Base-by-base conservation (phyloP, 2,888 invertebrate genomes). In the Sclerodermus sp. region DNA sequence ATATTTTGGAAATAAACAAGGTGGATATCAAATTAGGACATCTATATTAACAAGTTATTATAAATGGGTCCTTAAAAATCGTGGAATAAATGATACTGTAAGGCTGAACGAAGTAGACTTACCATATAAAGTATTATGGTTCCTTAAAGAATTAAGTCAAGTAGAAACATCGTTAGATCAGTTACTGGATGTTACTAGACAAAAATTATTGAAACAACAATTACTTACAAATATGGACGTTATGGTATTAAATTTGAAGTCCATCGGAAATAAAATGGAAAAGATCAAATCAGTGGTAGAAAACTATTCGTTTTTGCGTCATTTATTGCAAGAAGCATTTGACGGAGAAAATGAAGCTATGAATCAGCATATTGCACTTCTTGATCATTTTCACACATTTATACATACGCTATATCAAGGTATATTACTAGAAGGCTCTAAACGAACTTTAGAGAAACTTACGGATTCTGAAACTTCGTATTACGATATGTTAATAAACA, bases 91-190 rank as follows among this genome's bases (percentile, higher is more conserved):
- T 30, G 48, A 46, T 17, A 37, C 23, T 6, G 15, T 52, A 15
- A 15, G 45, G 10, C 49, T 54, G 12, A 53, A 54, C 5, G 48
- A 49, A 23, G 44, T 58, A 4, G 45, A 54, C 12, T 18, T 68
- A 13, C 38, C 42, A 0, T 54, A 57, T 13, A 55, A 67, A 49
- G 52, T 75, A 15, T 42, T 62, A 3, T 75, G 75, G 76, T 67
- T 76, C 30, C 43, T 76, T 14, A 60, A 60, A 29, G 75, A 76
- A 49, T 42, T 75, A n/a, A 47, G 51, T n/a, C 3, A 23, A 23
- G 23, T 23, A 23, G 52, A 67, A 47, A 51, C 67, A 6, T 31
- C 41, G 5, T 23, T 16, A 14, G 53, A 36, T 3, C 64, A 64
- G 16, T 18, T 66, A 40, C 43, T 53, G 38, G 50, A 60, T 36